A percentile compares a stretch with the other conserved stretches of the same genome.
Conservation (phyloP, 2,113 vertebrate species). For the Coptodon bakossiorum region DNA sequence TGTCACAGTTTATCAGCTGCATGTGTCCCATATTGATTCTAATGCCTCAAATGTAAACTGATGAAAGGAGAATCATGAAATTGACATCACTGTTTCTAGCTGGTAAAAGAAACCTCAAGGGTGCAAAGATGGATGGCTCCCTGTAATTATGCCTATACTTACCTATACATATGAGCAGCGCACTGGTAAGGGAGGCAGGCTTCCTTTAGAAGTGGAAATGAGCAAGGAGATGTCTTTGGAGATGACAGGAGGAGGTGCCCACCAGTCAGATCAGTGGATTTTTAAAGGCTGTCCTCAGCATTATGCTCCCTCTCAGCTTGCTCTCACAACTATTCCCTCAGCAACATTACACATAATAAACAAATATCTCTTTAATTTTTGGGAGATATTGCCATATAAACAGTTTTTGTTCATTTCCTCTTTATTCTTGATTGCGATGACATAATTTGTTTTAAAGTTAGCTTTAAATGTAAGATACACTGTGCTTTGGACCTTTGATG, state of each 20-base stretch:
- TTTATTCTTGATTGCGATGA: neutral
- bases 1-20: conserved; percentile 28
- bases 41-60: conserved; percentile 5
- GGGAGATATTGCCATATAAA: neutral
- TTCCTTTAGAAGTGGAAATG: conserved; percentile 50
- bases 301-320: neutral
- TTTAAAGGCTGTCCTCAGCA: neutral
- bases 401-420: neutral
- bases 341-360: neutral
- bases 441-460: neutral
- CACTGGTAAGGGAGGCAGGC: neutral
- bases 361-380: neutral
- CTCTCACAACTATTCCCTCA: neutral
- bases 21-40: conserved; percentile 33
- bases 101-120: neutral
- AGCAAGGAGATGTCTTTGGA: neutral
- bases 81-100: conserved; percentile 10
- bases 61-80: conserved; percentile 12
- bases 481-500: neutral
- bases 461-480: neutral
- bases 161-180: neutral
- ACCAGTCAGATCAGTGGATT: conserved; percentile 3
- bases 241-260: conserved; percentile 24
- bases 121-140: neutral
- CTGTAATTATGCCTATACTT: neutral